phyloP scores from a whole-genome alignment of 2,113 vertebrate genomes.

The Tragelaphus strepsiceros region DNA sequence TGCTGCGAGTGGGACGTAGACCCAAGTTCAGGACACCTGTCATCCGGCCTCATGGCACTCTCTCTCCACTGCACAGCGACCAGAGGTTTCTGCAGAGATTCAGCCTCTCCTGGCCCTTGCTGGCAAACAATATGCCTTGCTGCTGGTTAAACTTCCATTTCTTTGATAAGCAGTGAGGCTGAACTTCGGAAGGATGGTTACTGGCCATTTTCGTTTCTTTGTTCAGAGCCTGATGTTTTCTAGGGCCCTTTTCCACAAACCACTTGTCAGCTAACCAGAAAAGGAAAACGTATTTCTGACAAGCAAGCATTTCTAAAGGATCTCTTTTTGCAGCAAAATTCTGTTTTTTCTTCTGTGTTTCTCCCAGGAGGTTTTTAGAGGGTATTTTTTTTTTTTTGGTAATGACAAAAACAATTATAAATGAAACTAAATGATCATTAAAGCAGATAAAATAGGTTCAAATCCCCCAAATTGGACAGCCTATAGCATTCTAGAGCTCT shows the following conservation, averaged over 20 bases:
- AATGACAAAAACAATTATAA: neutral
- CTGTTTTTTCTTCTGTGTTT: neutral
- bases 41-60: accelerated
- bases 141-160: neutral
- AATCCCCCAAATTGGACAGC: neutral
- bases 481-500: too few relatives aligned
- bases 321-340: neutral
- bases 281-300: neutral
- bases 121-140: neutral
- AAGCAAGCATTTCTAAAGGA: neutral
- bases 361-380: neutral
- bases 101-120: neutral
- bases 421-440: neutral
- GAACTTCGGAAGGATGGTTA: neutral
- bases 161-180: neutral
- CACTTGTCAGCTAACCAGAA: neutral
- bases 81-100: neutral
- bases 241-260: neutral
- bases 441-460: neutral
- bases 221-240: neutral
- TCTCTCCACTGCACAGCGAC: neutral
- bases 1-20: neutral
- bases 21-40: neutral
- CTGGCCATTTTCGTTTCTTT: neutral
- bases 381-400: neutral